Base-by-base conservation (phyloP, 2,888 invertebrate species). In the Stenodera caucasica region DNA sequence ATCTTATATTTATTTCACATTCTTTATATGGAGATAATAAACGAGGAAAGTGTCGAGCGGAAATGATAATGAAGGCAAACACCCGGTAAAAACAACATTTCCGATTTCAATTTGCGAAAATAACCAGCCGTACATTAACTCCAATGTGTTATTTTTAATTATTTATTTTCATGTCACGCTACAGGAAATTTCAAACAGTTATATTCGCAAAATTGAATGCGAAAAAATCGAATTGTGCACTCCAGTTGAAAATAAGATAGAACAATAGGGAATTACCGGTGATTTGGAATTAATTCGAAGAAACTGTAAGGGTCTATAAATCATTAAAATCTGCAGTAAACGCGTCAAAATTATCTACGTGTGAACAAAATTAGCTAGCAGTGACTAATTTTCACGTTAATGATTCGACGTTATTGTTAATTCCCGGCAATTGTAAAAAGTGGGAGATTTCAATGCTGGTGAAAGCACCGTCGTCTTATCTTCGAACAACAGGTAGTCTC, bases 361-460 rank as follows among this genome's bases (percentile, higher is more conserved):
- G n/a, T n/a, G n/a, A n/a, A n/a, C n/a, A n/a, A n/a, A n/a, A n/a
- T n/a, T n/a, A n/a, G n/a, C n/a, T n/a, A n/a, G n/a, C n/a, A n/a
- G 11, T 45, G 45, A 45, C 45, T 45, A 45, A 45, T 45, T 5
- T 26, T 26, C 3, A 26, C 26, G 26, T 26, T 5, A 26, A 26
- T n/a, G 6, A 35, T 14, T 45, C 21, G 12, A 45, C 45, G 45
- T 45, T 40, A 40, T 40, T 45, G 45, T 45, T 7, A 12, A 40
- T 18, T 45, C 21, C 37, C 37, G 18, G 14, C 2, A 45, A 18
- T 3, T n/a, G 26, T 58, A 49, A 56, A 63, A 63, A 65, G 68
- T 69, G 70, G 72, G 72, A 72, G 71, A 72, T 59, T 71, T 71
- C 63, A 70, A 71, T 65, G 70, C 64, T 60, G 67, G 72, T 68